These are phyloP conservation scores for Zoroaster sp. DNA, from an alignment of 53 echinoderm and acorn worm genomes.

Conservation along the genomic window DNA sequence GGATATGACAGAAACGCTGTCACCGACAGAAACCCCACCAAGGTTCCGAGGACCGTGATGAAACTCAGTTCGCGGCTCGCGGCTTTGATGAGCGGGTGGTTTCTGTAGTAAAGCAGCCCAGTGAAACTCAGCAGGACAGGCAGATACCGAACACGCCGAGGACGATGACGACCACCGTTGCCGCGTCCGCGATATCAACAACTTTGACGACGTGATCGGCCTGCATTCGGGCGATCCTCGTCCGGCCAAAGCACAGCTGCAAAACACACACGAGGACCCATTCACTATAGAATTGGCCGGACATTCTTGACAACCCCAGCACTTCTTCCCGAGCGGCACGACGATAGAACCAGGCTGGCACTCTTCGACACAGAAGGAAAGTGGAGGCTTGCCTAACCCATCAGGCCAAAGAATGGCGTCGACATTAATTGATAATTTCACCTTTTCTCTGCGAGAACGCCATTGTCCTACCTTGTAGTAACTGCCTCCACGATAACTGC, in stretches of 20 bases:
- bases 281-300: slow-evolving; percentile 21
- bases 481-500: neutral
- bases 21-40: slow-evolving; percentile 9
- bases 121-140: neutral
- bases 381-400: neutral
- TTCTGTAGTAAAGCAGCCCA: slow-evolving; percentile 21
- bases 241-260: slow-evolving; percentile 15
- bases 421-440: neutral
- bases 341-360: slow-evolving; percentile 13
- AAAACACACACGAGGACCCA: neutral
- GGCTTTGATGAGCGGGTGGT: slow-evolving; percentile 36
- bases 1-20: slow-evolving; percentile 2
- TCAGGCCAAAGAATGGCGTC: slow-evolving; percentile 15
- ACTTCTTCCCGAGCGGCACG: slow-evolving; percentile 19
- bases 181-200: neutral
- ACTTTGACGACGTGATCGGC: neutral
- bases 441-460: slow-evolving; percentile 7
- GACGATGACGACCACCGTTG: neutral
- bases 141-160: neutral
- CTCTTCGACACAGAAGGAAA: slow-evolving; percentile 7
- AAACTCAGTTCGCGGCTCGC: slow-evolving; percentile 47
- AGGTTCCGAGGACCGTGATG: slow-evolving; percentile 20
- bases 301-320: slow-evolving; percentile 47
- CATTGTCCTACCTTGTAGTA: slow-evolving; percentile 31
- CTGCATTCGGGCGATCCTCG: neutral